Evolutionary conservation across 1,140 invertebrate species (phyloP).

Genomic region (Nephotettix cincticeps): DNA sequence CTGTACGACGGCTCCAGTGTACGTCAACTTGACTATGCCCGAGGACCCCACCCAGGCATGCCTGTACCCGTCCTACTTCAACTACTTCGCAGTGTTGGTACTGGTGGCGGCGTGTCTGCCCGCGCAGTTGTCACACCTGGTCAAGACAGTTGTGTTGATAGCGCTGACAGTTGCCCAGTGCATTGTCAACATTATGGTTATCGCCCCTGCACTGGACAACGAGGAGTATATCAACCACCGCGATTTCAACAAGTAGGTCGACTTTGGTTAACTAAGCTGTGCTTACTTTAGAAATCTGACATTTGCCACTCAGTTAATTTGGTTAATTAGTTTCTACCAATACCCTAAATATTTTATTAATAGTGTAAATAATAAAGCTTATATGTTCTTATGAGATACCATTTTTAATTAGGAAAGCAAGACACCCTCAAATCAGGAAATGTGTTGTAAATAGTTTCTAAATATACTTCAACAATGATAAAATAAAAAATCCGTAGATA

Average conservation of each 20-base stretch:
- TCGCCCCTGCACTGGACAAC: slow-evolving; percentile 57
- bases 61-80: slow-evolving; percentile 73
- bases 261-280: no score
- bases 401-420: no score
- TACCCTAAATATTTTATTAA: no score
- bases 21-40: slow-evolving; percentile 33
- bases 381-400: no score
- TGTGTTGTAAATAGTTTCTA: no score
- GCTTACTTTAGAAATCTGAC: no score
- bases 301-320: no score
- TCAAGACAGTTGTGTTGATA: slow-evolving; percentile 64
- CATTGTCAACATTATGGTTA: slow-evolving; percentile 58
- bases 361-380: no score
- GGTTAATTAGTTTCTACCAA: no score
- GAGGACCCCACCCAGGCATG: slow-evolving; percentile 47
- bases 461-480: no score
- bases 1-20: slow-evolving; percentile 2
- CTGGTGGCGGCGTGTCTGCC: slow-evolving; percentile 69
- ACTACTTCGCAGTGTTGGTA: slow-evolving; percentile 67
- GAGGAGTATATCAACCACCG: slow-evolving; percentile 53
- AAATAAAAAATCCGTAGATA: no score
- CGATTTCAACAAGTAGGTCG: slow-evolving; percentile 47
- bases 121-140: slow-evolving; percentile 68
- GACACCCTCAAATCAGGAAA: no score
- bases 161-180: slow-evolving; percentile 61